Percentiles rank a stretch among this genome's conserved stretches.
Conservation (phyloP, 2,797 vertebrate species). For the Trachops cirrhosus region DNA sequence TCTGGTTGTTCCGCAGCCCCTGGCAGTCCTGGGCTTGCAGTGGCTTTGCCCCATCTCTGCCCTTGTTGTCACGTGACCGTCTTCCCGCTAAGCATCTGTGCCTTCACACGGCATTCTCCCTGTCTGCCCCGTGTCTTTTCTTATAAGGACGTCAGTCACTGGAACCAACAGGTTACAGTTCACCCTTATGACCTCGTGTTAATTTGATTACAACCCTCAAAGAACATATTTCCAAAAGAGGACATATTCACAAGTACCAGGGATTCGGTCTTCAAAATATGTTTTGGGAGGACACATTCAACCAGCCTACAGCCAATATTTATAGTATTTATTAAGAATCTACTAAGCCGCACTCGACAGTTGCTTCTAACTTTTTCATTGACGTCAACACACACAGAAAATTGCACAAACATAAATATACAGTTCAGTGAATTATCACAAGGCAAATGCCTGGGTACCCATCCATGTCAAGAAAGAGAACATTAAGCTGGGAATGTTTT, state of each 20-base stretch:
- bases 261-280: background rate
- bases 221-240: background rate
- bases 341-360: background rate
- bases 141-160: background rate
- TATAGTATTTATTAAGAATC: background rate
- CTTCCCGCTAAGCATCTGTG: accelerated
- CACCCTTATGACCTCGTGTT: background rate
- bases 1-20: background rate
- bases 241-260: background rate
- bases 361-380: background rate
- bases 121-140: background rate
- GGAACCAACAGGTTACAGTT: background rate
- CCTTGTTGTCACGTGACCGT: accelerated
- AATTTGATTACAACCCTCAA: background rate
- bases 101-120: background rate
- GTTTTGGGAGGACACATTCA: background rate
- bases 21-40: background rate
- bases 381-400: background rate
- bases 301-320: background rate
- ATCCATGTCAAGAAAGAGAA: slow-evolving; percentile 44
- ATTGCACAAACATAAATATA: background rate
- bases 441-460: slow-evolving; percentile 37
- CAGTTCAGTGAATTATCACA: background rate
- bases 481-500: slow-evolving; percentile 17
- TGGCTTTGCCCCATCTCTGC: background rate